These are phyloP conservation scores for Linurgus olivaceus DNA, from an alignment of 2,797 vertebrate species.

Conservation along the genomic window DNA sequence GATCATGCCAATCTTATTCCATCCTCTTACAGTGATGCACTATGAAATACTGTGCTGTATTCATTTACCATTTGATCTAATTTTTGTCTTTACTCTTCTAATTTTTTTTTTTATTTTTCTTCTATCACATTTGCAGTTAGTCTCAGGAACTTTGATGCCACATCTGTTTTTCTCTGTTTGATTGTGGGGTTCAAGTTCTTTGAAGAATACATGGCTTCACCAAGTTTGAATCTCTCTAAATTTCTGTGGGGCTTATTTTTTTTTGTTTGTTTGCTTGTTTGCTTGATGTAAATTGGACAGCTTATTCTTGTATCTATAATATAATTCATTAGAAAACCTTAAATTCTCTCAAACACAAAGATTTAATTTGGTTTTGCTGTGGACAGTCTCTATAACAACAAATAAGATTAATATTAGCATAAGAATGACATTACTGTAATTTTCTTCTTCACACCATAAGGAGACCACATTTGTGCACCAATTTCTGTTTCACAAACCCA, in stretches of 20 bases:
- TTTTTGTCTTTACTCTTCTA: background rate
- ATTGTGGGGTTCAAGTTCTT: background rate
- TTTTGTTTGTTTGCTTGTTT: background rate
- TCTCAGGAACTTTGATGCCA: background rate
- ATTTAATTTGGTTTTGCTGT: background rate
- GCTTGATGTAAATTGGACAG: background rate
- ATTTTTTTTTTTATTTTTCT: background rate
- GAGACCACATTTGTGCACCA: background rate
- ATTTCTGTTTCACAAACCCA: background rate
- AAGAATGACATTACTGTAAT: background rate
- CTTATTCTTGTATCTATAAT: background rate
- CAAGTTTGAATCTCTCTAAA: background rate
- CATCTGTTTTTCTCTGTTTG: background rate
- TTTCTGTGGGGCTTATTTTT: background rate
- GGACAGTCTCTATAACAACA: background rate
- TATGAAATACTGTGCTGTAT: background rate
- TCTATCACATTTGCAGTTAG: background rate
- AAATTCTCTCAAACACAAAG: background rate
- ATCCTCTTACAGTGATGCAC: background rate
- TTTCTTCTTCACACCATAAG: background rate
- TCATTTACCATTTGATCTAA: background rate
- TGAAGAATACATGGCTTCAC: background rate
- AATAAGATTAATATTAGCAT: background rate
- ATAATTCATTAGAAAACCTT: background rate
- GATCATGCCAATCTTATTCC: background rate